phyloP scores from a whole-genome alignment of 2,113 vertebrate species.

The Forbesichthys papilliferus region DNA sequence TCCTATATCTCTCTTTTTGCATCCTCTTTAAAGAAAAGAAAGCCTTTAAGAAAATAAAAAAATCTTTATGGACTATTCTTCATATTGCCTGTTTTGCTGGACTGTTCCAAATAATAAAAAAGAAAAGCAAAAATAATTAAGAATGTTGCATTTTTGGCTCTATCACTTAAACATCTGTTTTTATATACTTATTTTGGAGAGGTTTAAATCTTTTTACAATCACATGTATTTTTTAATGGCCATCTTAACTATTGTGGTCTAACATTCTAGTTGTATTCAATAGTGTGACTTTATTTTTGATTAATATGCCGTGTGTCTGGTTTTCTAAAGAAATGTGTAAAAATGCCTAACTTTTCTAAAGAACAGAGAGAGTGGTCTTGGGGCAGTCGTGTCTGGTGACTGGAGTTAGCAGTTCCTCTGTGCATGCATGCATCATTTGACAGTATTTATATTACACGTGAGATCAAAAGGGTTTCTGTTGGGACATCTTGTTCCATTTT shows the following conservation, averaged over 20 bases:
- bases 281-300: background rate
- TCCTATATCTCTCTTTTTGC: slow-evolving; percentile 70
- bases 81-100: slow-evolving; percentile 81
- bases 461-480: slow-evolving; percentile 56
- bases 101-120: slow-evolving; percentile 78
- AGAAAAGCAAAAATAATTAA: background rate
- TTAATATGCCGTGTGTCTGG: background rate
- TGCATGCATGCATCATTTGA: slow-evolving; percentile 58
- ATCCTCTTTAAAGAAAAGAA: slow-evolving; percentile 77
- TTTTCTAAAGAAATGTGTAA: background rate
- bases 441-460: slow-evolving; percentile 63
- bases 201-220: slow-evolving; percentile 1
- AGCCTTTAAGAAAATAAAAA: slow-evolving; percentile 73
- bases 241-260: background rate
- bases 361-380: background rate
- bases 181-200: slow-evolving; percentile 7
- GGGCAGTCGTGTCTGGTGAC: slow-evolving; percentile 26
- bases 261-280: slow-evolving; percentile 20
- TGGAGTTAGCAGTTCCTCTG: slow-evolving; percentile 37
- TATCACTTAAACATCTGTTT: slow-evolving; percentile 57
- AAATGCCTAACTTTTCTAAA: slow-evolving; percentile 9
- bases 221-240: background rate
- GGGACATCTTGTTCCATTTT: slow-evolving; percentile 65
- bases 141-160: slow-evolving; percentile 72
- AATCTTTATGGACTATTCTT: slow-evolving; percentile 79